Percentiles rank a stretch among this genome's conserved stretches.
These are phyloP conservation scores for Protobothrops mucrosquamatus DNA, from an alignment of 2,113 vertebrate genomes.

Conservation along the genomic window DNA sequence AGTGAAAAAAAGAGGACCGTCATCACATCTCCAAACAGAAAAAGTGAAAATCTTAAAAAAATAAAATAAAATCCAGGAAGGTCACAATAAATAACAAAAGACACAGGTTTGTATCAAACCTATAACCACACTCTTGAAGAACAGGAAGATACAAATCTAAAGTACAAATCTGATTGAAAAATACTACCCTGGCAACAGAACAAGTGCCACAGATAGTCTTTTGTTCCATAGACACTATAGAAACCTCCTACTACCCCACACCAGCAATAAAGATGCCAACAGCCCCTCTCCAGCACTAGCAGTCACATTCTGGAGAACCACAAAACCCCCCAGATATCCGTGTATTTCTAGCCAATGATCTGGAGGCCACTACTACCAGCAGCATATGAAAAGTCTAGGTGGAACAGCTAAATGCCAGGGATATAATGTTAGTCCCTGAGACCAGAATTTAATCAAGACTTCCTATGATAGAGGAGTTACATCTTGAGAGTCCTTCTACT, in stretches of 20 bases:
- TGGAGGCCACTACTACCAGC: neutral
- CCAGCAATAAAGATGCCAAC: neutral
- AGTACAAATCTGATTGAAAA: neutral
- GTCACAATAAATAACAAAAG: neutral
- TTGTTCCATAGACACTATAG: neutral
- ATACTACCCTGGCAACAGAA: neutral
- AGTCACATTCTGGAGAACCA: neutral
- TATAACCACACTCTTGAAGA: neutral
- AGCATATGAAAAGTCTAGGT: neutral
- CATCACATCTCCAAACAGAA: neutral
- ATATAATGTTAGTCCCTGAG: neutral
- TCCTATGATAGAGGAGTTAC: neutral
- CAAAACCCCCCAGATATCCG: neutral
- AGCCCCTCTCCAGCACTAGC: neutral
- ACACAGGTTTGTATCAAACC: neutral
- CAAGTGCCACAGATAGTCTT: neutral
- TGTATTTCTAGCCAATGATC: neutral
- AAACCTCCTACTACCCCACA: neutral
- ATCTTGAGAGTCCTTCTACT: neutral
- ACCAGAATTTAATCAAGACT: neutral
- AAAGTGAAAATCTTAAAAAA: neutral
- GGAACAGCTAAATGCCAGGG: neutral
- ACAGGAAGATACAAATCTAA: neutral
- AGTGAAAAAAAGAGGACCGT: neutral
- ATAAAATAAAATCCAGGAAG: neutral